A percentile compares a stretch with the other conserved stretches of the same genome.
These are phyloP conservation scores for Trachelipus rathkii DNA, from an alignment of 1,140 invertebrate genomes.

Conservation along the genomic window DNA sequence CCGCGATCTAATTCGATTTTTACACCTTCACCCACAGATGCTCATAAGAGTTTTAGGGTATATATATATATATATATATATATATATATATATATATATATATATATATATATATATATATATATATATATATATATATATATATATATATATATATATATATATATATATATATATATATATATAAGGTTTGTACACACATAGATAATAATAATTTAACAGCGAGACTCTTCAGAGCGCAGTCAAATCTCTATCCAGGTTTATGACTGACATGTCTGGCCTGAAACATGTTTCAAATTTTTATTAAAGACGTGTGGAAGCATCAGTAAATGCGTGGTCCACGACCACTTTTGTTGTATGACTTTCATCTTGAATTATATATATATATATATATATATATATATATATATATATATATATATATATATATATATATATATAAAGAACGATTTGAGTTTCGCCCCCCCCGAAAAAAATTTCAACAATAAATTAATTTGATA, in stretches of 20 bases:
- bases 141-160: slow-evolving; percentile 28
- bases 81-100: not conserved
- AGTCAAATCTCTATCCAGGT: too few relatives aligned
- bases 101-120: slow-evolving; percentile 3
- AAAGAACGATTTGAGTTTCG: too few relatives aligned
- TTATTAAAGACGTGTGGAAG: too few relatives aligned
- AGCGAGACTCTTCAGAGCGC: too few relatives aligned
- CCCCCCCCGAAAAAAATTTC: too few relatives aligned
- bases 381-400: slow-evolving; percentile 34
- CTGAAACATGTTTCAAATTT: too few relatives aligned
- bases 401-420: slow-evolving; percentile 34
- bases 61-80: too few relatives aligned
- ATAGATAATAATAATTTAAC: too few relatives aligned
- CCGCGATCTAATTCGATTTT: not conserved
- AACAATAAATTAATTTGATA: too few relatives aligned
- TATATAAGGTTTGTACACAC: not conserved
- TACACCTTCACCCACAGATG: not conserved
- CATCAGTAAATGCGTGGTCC: too few relatives aligned
- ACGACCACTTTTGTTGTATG: too few relatives aligned
- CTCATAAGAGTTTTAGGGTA: not conserved
- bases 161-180: slow-evolving; percentile 27
- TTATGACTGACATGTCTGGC: too few relatives aligned
- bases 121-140: slow-evolving; percentile 24
- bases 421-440: slow-evolving; percentile 33
- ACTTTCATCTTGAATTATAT: not conserved